Evolutionary conservation across 2,797 vertebrate species (phyloP), one percentile per base, ranked within the genome.

Genomic region (Falco novaeseelandiae): DNA sequence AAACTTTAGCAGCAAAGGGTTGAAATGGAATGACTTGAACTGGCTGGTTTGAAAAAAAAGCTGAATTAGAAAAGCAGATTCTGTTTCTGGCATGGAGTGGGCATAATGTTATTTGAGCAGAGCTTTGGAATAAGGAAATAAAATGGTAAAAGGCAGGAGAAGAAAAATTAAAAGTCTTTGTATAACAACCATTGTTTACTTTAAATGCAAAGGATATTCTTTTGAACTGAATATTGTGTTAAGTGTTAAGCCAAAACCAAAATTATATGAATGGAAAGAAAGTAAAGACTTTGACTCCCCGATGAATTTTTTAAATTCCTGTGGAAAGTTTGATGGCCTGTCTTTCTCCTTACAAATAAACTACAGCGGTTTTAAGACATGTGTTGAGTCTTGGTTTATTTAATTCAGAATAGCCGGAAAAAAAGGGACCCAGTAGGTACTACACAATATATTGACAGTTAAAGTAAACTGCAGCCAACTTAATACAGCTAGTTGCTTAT

Each of bases 231-330:
- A 97, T 97, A 98, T 97, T 98, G 93, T 98, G 97, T 98, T 97
- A 98, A 98, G 98, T 98, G 98, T 97, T 96, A 98, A 98, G 98
- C 97, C 98, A 99, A 99, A 98, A 98, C 98, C 98, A 97, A 98
- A 98, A 99, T 98, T 98, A 98, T 98, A 98, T 98, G 98, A 99
- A 98, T 98, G 98, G 98, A 98, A 99, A 98, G 94, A 98, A 99
- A 98, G 97, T 98, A 98, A 97, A 98, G 97, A 87, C 95, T 98
- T 98, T 98, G 96, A 98, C 96, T 98, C 97, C 98, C 97, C 93
- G 89, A 96, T 95, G 98, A 98, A 98, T 99, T 98, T 98, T 98
- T 99, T 93, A 72, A 98, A 99, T 98, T 99, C 98, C 97, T 99
- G 98, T 98, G 98, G 98, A 98, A 97, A 98, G 97, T 98, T 97